These are phyloP conservation scores for Phodopus roborovskii DNA, from an alignment of 2,113 vertebrate species.

Conservation along the genomic window DNA sequence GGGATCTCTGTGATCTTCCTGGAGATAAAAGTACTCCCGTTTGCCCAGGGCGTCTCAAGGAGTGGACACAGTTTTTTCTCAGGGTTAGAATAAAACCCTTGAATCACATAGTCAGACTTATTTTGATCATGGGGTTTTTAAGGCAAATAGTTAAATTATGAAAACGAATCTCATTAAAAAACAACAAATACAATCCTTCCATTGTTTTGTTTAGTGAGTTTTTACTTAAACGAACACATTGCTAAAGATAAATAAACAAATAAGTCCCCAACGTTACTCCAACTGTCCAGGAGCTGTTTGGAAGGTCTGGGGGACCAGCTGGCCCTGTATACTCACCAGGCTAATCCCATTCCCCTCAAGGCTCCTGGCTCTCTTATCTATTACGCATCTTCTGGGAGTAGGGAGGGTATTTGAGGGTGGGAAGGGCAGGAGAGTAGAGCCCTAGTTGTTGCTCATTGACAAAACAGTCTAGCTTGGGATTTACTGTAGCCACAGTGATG, in stretches of 20 bases:
- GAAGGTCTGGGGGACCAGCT: background rate
- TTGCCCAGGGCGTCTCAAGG: background rate
- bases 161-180: constrained; percentile 16
- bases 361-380: background rate
- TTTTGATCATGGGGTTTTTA: background rate
- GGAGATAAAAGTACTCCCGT: background rate
- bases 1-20: background rate
- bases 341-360: rapidly evolving
- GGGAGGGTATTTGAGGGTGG: background rate
- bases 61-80: background rate
- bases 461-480: background rate
- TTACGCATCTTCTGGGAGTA: background rate
- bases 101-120: background rate
- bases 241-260: background rate
- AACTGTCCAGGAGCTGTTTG: background rate
- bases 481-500: background rate
- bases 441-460: background rate
- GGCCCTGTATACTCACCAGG: rapidly evolving
- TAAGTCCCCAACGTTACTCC: background rate
- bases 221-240: background rate
- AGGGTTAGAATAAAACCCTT: background rate
- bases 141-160: constrained; percentile 37
- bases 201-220: background rate
- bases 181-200: background rate
- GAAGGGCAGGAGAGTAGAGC: background rate